phyloP scores from a whole-genome alignment of 2,113 vertebrate genomes.

The Zosterops hypoxanthus region DNA sequence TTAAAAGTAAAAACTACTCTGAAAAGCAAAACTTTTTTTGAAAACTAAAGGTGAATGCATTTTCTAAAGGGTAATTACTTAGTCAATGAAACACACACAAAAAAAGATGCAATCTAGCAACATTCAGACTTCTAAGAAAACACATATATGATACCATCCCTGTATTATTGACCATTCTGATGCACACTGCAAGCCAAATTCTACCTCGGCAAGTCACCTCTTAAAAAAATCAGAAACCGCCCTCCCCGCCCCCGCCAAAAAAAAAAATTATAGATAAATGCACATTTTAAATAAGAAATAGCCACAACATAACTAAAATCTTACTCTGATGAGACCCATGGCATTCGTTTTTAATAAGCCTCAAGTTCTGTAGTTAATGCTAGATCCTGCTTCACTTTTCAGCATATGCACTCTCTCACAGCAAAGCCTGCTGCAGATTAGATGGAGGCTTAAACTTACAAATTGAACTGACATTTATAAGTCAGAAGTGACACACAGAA shows the following conservation, averaged over 20 bases:
- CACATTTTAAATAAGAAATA: neutral
- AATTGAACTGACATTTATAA: neutral
- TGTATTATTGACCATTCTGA: neutral
- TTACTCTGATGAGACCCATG: neutral
- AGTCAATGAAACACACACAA: neutral
- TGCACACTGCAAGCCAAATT: neutral
- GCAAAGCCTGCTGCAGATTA: neutral
- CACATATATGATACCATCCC: neutral
- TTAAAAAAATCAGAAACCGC: neutral
- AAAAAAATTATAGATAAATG: neutral
- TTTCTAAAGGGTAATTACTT: neutral
- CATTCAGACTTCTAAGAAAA: neutral
- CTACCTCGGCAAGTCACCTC: neutral
- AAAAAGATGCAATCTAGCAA: neutral
- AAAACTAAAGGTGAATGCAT: neutral
- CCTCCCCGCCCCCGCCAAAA: neutral
- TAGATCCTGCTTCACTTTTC: neutral
- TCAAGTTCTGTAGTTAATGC: neutral
- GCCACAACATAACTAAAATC: neutral
- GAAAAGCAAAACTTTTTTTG: neutral
- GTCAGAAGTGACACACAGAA: neutral
- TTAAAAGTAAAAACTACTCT: neutral
- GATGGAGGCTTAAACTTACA: neutral
- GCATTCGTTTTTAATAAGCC: neutral
- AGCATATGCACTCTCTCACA: neutral